Base-by-base conservation (phyloP, 2,888 invertebrate species). In the Tetragnatha montana region DNA sequence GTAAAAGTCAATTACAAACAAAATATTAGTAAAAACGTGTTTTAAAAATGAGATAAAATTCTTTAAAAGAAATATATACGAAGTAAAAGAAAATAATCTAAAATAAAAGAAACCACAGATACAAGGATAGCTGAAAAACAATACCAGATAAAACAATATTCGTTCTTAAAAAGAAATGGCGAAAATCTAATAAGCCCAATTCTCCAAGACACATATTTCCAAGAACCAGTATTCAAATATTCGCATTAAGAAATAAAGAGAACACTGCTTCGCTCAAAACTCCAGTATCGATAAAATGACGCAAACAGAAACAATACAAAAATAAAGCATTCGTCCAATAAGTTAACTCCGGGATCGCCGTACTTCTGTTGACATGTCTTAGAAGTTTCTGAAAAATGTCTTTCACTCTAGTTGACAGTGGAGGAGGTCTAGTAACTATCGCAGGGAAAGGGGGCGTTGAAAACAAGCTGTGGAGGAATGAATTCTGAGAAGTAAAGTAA, bases 331-430 rank as follows among this genome's bases (percentile, higher is more conserved):
- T 74, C 51, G 60, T 82, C 76, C 83, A 76, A 84, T 76, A 84
- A 84, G 75, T 84, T 84, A 84, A 84, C 83, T 84, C 83, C 49
- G 22, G 68, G 60, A 75, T 84, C 83, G 68, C 83, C 76, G 69
- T 84, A 84, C 76, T 84, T 69, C 75, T 84, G 83, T 84, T 84
- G 83, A 84, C 76, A 76, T 69, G 83, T 84, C 76, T 84, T 69
- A 76, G 83, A 84, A 84, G 83, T 84, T 84, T 76, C 49, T 84
- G 76, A 84, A 84, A 84, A 76, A 76, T 84, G 83, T 84, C 83
- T 75, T 47, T 84, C 76, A 84, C 68, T 76, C 19, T 49, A 19
- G 17, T 22, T 76, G 83, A 84, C 83, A 84, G 76, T 49, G 60
- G n/a, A 1, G 81, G 73, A 21, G n/a, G n/a, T 17, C n/a, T 47